Evolutionary conservation across 2,113 vertebrate species (phyloP), one percentile per base, ranked within the genome.

Genomic region (Dromiciops gliroides): DNA sequence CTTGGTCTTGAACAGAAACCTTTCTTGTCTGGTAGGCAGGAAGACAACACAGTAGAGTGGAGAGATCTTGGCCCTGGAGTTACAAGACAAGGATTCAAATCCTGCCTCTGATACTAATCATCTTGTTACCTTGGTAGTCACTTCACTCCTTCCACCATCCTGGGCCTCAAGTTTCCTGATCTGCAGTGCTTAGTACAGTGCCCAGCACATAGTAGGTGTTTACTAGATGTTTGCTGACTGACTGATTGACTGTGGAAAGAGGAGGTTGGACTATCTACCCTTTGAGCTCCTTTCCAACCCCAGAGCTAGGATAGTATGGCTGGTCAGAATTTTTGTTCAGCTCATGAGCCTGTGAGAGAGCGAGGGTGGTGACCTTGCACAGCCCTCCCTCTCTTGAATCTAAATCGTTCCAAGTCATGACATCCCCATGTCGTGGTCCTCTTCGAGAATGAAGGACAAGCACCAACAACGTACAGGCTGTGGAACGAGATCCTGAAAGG

Each of bases 61-160:
- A 37, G 60, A 12, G 60, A 37, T 16, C 12, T 37, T 31, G 31
- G 31, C 31, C 10, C 31, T 14, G 56, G 28, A 67, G 56, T 37
- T 3, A 37, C 31, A 67, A 12, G 60, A 26, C 52, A 53, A 53
- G 52, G 19, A 53, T 53, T 53, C 60, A 67, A 37, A 67, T 14
- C 3, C 2, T 31, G 26, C 56, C 52, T 37, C 16, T 60, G 28
- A 67, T 37, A 37, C 12, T 28, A 31, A 60, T 31, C 3, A 31
- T 50, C 1, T 1, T 47, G 26, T 91, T 50, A 51, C 10, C 89
- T 51, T 0, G 0, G 0, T 5, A 8, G 22, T 51, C 52, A 3
- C 1, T 28, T 48, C 47, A 0, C 75, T 52, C 7, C 48, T 31
- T 12, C 11, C 31, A 2, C 11, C 56, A 11, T 31, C 3, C 28